These are phyloP conservation scores for Channa maculata DNA, from an alignment of 2,113 vertebrate species.

Conservation along the genomic window DNA sequence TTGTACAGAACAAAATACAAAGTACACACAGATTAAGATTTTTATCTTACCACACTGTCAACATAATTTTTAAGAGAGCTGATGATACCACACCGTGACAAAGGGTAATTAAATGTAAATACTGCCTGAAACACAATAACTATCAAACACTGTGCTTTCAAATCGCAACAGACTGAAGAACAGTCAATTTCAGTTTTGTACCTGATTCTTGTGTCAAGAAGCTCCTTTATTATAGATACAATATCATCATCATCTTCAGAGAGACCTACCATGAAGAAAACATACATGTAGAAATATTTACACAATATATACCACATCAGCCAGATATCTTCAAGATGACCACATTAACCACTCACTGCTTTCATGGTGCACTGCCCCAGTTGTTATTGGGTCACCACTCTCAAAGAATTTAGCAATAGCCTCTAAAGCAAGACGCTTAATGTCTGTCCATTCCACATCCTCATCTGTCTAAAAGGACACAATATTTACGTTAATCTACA, in stretches of 20 bases:
- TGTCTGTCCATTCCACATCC: slow-evolving; percentile 82
- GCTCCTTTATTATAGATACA: slow-evolving; percentile 87
- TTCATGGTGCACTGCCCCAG: slow-evolving; percentile 74
- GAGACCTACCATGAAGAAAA: slow-evolving; percentile 64
- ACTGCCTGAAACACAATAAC: background rate
- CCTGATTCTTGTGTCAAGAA: slow-evolving; percentile 86
- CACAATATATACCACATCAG: background rate
- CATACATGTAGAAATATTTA: background rate
- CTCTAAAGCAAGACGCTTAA: slow-evolving; percentile 78
- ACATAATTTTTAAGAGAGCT: background rate
- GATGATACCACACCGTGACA: background rate
- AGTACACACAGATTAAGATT: slow-evolving; percentile 7
- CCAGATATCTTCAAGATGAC: background rate
- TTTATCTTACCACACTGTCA: slow-evolving; percentile 15
- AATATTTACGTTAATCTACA: too few relatives aligned
- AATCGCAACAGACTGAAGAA: background rate
- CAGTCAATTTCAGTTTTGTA: slow-evolving; percentile 33
- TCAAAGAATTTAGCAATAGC: slow-evolving; percentile 82
- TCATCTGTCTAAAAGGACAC: slow-evolving; percentile 77
- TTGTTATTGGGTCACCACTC: slow-evolving; percentile 81
- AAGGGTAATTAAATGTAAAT: slow-evolving; percentile 1
- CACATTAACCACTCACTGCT: slow-evolving; percentile 76
- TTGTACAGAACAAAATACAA: slow-evolving; percentile 24
- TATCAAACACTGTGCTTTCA: background rate
- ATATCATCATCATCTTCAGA: slow-evolving; percentile 86